Percentiles rank a stretch among this genome's conserved stretches.
Conservation (phyloP, 2,113 vertebrate genomes). For the Ursus arctos region DNA sequence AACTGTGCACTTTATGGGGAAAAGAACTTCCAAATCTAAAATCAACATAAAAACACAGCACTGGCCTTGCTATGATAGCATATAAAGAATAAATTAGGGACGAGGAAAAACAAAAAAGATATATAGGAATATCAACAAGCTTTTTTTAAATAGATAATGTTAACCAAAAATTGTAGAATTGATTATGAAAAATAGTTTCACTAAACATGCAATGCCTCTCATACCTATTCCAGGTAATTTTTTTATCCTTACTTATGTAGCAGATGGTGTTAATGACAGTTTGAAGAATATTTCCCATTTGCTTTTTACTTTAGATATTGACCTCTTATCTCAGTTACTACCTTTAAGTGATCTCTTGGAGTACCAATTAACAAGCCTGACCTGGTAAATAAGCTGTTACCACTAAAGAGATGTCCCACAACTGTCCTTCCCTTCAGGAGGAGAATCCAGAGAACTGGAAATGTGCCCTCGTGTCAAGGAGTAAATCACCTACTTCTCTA, state of each 20-base stretch:
- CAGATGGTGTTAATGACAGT: background rate
- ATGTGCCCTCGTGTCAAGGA: background rate
- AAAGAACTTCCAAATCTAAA: background rate
- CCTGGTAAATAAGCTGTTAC: background rate
- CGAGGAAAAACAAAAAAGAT: background rate
- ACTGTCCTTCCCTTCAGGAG: too few species aligned
- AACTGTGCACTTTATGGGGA: background rate
- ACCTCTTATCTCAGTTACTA: background rate
- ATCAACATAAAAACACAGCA: background rate
- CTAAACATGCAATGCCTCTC: background rate
- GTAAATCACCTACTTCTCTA: background rate
- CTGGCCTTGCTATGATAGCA: background rate
- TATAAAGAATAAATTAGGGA: background rate
- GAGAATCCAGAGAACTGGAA: background rate
- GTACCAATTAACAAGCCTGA: background rate
- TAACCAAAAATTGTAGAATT: background rate
- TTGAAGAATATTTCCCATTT: slow-evolving; percentile 29
- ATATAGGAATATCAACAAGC: background rate
- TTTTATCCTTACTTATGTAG: background rate
- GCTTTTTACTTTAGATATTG: background rate
- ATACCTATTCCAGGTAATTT: background rate
- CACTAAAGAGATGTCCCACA: background rate
- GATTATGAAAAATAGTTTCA: background rate
- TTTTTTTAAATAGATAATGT: background rate
- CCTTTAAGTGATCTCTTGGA: slow-evolving; percentile 2